Conservation (phyloP, 2,888 invertebrate genomes). For the Andrena bicolor region DNA sequence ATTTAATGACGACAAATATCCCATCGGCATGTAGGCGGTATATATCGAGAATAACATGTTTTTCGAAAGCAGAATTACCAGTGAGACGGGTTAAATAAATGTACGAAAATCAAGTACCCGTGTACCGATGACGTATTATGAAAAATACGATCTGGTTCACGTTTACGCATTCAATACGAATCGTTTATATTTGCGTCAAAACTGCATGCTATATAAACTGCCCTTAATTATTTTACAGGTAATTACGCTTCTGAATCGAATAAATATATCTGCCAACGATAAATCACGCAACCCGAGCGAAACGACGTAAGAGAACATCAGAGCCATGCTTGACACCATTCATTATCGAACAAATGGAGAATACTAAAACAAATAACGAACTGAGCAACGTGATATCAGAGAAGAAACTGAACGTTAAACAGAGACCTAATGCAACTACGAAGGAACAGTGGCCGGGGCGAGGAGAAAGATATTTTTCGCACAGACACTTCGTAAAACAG, state of each 20-base stretch:
- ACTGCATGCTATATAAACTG: neutral
- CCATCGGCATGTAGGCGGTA: neutral
- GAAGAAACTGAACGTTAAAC: neutral
- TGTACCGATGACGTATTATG: neutral
- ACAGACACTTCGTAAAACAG: neutral
- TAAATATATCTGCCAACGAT: slow-evolving; percentile 3
- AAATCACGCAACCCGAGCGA: neutral
- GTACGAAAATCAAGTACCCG: neutral
- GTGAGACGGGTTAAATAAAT: neutral
- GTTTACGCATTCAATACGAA: neutral
- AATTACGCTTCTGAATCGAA: neutral
- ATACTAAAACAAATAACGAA: no score
- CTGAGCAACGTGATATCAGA: no score
- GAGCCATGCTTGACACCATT: no score
- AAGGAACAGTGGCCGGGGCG: no score
- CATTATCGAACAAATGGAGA: no score
- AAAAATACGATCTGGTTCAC: neutral
- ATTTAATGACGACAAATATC: neutral
- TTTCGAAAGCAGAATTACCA: slow-evolving; percentile 3
- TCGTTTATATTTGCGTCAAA: neutral
- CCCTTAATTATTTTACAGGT: neutral
- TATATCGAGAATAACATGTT: neutral
- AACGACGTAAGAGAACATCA: no score
- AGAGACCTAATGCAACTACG: no score
- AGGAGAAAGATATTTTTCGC: neutral